Evolutionary conservation across 2,113 vertebrate species (phyloP), one percentile per base, ranked within the genome.

Genomic region (Nycticryphes semicollaris): DNA sequence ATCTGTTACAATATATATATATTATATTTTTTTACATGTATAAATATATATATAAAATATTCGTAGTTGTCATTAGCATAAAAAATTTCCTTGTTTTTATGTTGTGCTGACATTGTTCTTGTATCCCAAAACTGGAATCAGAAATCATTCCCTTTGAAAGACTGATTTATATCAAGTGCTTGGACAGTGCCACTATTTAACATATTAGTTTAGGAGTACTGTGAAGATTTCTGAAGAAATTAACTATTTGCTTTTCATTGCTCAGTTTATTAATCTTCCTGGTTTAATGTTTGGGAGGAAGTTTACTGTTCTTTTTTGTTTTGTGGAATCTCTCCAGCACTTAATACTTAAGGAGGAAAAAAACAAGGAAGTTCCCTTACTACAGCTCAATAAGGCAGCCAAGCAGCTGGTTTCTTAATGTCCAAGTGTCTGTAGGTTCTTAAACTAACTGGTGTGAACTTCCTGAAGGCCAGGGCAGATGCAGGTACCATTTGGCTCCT

Each of bases 1-100:
- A 97, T 97, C 96, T 98, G 96, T 90, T 98, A 84, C 77, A 89
- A 78, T 79, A 76, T 57, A 81, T 82, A 50, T 83, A 12, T 63
- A 6, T 41, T 56, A 16, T 25, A 21, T 43, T 35, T 51, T 76
- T 87, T 85, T 39, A 56, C 30, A 57, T 87, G 53, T 79, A 87
- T 41, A 93, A 75, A 91, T 68, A 90, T 76, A 89, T 87, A 62
- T 54, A 87, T 45, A 72, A 69, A 93, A 85, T 94, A 69, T 68
- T 95, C 13, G 0, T 84, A 54, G 67, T 97, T 97, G 60, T 93
- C 57, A 94, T 91, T 90, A 95, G 70, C 89, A 78, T 96, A 85
- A 97, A 96, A 94, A 91, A 90, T 9, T 60, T 79, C 73, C 62
- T 76, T 95, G 41, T 59, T 93, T 97, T 96, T 96, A 72, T 7